These are phyloP conservation scores for Plectrocnemia conspersa DNA, from an alignment of 1,140 invertebrate species.

Conservation along the genomic window DNA sequence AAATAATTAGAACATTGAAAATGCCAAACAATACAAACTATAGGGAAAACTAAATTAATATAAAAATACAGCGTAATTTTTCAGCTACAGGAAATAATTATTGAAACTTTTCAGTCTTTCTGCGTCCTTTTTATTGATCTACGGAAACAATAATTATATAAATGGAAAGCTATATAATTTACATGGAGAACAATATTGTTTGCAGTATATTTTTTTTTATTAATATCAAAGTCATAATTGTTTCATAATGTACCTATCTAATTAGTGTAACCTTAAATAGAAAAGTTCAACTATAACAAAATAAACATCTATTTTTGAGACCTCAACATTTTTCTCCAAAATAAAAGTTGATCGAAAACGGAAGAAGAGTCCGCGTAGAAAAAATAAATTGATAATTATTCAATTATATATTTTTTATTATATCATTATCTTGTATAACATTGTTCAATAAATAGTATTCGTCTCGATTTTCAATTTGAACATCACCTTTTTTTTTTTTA, in stretches of 20 bases:
- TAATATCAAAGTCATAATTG: slow-evolving; percentile 11
- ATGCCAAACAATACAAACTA: slow-evolving; percentile 1
- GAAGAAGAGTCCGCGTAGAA: too few relatives aligned
- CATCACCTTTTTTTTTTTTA: too few relatives aligned
- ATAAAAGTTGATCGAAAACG: too few relatives aligned
- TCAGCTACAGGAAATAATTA: slow-evolving; percentile 6
- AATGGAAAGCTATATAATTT: not conserved
- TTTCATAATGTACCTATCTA: slow-evolving; percentile 29
- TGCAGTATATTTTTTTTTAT: not conserved
- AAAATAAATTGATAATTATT: too few relatives aligned
- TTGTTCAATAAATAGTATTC: too few relatives aligned
- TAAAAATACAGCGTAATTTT: not conserved
- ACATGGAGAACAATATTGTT: not conserved
- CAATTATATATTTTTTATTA: too few relatives aligned
- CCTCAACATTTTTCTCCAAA: too few relatives aligned
- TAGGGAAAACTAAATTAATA: slow-evolving; percentile 15
- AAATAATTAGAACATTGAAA: slow-evolving; percentile 4
- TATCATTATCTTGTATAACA: too few relatives aligned
- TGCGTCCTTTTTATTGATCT: slow-evolving; percentile 23
- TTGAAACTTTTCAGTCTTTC: slow-evolving; percentile 32
- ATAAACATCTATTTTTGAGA: slow-evolving; percentile 2
- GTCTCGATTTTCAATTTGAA: too few relatives aligned
- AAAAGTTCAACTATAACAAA: slow-evolving; percentile 9
- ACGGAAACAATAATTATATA: slow-evolving; percentile 1
- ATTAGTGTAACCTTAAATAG: slow-evolving; percentile 1